Percentiles rank a stretch among this genome's conserved stretches.
Evolutionary conservation across 2,888 invertebrate species (phyloP).

Genomic region (Hydrotaea cyrtoneurina): DNA sequence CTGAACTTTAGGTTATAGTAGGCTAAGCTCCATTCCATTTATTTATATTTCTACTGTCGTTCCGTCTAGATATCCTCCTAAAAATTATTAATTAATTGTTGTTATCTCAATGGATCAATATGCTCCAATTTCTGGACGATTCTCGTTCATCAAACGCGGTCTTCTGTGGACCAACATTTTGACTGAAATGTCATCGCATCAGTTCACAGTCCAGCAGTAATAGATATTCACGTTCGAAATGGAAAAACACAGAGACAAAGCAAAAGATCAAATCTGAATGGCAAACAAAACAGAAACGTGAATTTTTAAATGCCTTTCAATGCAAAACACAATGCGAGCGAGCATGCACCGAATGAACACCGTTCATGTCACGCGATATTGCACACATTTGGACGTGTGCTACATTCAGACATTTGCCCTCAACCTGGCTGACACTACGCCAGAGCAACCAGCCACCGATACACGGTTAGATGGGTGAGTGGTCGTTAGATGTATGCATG

Average conservation of each 20-base stretch:
- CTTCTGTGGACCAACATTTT: too few species aligned
- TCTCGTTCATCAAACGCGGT: too few species aligned
- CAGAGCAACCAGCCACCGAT: not conserved
- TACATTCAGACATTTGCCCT: constrained; percentile 47
- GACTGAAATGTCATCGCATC: not conserved
- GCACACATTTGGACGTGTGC: constrained; percentile 55
- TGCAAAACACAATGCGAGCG: constrained; percentile 37
- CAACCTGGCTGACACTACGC: constrained; percentile 14
- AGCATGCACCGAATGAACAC: constrained; percentile 48
- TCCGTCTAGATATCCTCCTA: too few species aligned
- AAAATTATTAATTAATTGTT: too few species aligned
- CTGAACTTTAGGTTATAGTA: too few species aligned
- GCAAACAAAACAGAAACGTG: constrained; percentile 35
- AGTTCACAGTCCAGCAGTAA: constrained; percentile 11
- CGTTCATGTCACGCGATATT: constrained; percentile 56
- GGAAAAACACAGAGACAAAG: not conserved
- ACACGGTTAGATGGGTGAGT: too few species aligned
- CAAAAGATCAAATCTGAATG: constrained; percentile 55
- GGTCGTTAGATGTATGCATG: not conserved
- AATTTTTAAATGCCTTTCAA: constrained; percentile 45
- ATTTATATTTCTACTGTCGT: too few species aligned
- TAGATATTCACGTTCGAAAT: not conserved
- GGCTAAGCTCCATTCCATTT: too few species aligned
- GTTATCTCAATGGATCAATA: too few species aligned
- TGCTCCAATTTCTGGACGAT: too few species aligned